Percentiles rank a stretch among this genome's conserved stretches.
These are phyloP conservation scores for Hartigia nigra DNA, from an alignment of 2,888 invertebrate genomes.

Conservation along the genomic window DNA sequence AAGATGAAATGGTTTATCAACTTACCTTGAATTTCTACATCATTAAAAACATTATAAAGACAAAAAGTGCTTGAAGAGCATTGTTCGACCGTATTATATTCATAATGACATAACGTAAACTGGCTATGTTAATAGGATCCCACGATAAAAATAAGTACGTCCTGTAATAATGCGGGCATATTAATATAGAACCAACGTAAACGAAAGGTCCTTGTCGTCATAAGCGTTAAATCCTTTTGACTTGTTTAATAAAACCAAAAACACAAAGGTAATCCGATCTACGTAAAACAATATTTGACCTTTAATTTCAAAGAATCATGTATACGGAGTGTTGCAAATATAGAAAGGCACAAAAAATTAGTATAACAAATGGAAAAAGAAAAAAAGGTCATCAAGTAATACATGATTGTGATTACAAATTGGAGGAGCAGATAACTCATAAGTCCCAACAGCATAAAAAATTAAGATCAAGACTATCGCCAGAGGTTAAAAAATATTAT, in stretches of 20 bases:
- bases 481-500: neutral
- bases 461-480: neutral
- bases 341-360: slow-evolving; percentile 17
- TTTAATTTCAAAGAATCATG: neutral
- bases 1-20: neutral
- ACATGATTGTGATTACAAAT: neutral
- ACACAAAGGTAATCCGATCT: neutral
- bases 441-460: slow-evolving; percentile 3
- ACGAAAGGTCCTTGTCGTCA: neutral
- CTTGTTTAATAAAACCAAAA: neutral
- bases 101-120: neutral
- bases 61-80: neutral
- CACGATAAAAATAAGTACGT: neutral
- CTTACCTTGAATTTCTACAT: neutral
- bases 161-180: neutral
- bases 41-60: neutral
- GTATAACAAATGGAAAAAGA: neutral
- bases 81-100: neutral
- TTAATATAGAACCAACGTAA: neutral
- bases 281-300: neutral
- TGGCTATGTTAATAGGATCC: neutral
- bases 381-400: neutral
- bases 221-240: neutral
- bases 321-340: slow-evolving; percentile 27
- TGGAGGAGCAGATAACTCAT: neutral